Percentiles rank a stretch among this genome's conserved stretches.
phyloP scores from a whole-genome alignment of 2,113 vertebrate species.

The Tachycineta bicolor region DNA sequence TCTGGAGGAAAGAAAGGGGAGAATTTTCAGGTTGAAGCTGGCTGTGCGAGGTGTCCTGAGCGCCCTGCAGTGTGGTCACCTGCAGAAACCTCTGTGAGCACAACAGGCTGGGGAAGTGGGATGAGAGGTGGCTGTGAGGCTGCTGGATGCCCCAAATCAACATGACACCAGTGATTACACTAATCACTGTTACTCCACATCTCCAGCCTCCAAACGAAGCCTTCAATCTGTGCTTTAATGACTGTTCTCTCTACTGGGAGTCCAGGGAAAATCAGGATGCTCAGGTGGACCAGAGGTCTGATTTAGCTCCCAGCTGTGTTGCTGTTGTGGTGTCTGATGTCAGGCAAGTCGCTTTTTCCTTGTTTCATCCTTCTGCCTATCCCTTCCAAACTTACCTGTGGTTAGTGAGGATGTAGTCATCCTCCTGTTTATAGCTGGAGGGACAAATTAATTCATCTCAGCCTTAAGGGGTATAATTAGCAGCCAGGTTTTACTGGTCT shows the following conservation, averaged over 20 bases:
- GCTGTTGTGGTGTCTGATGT: not conserved
- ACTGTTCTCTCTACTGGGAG: not conserved
- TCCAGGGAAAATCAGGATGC: not conserved
- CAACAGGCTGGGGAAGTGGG: not conserved
- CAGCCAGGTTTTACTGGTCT: constrained; percentile 34
- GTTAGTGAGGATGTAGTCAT: not conserved
- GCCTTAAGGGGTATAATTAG: constrained; percentile 12
- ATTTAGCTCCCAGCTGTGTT: not conserved
- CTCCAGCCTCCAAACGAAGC: not conserved
- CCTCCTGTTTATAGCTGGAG: not conserved
- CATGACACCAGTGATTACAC: not conserved
- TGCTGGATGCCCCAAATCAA: not conserved
- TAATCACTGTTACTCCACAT: not conserved
- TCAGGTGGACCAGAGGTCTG: not conserved
- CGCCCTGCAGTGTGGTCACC: not conserved
- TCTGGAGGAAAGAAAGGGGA: not conserved
- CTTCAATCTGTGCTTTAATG: not conserved
- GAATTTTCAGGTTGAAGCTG: not conserved
- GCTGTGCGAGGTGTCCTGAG: not conserved
- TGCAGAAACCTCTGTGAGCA: not conserved
- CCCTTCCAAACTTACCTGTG: not conserved
- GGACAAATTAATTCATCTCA: not conserved
- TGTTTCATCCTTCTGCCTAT: not conserved
- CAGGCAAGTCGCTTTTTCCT: not conserved
- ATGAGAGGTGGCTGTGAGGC: not conserved